Conservation (phyloP, 2,113 vertebrate species). For the Otis tarda region DNA sequence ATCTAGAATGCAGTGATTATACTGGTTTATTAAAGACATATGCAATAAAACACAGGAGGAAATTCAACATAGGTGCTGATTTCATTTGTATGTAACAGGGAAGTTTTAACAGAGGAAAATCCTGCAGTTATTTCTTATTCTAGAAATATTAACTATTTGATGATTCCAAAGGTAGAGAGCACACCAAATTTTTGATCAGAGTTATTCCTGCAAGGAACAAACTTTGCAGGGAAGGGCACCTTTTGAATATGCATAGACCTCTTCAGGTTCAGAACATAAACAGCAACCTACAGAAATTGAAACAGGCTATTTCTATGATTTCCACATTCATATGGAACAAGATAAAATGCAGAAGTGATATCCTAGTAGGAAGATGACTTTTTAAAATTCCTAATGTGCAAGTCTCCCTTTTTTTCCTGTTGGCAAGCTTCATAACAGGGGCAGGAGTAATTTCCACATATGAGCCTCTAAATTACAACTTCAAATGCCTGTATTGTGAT, state of each 20-base stretch:
- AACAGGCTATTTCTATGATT: neutral
- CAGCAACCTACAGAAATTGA: neutral
- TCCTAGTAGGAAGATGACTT: neutral
- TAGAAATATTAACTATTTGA: neutral
- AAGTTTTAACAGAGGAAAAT: neutral
- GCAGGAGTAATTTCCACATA: neutral
- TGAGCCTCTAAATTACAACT: neutral
- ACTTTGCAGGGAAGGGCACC: neutral
- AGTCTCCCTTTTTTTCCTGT: neutral
- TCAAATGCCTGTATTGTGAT: neutral
- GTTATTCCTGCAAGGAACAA: neutral
- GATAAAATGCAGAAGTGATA: neutral
- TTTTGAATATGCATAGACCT: neutral
- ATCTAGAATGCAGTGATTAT: neutral
- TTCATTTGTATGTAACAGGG: neutral
- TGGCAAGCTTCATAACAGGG: neutral
- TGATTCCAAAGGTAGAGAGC: neutral
- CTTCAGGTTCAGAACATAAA: neutral
- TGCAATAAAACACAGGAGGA: neutral
- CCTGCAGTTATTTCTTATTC: neutral
- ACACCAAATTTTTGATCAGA: neutral
- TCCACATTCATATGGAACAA: neutral
- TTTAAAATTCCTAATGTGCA: neutral
- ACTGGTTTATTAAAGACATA: neutral
- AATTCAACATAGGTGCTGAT: neutral